Evolutionary conservation across 2,888 invertebrate species (phyloP).

Genomic region (Erpobdella octoculata): DNA sequence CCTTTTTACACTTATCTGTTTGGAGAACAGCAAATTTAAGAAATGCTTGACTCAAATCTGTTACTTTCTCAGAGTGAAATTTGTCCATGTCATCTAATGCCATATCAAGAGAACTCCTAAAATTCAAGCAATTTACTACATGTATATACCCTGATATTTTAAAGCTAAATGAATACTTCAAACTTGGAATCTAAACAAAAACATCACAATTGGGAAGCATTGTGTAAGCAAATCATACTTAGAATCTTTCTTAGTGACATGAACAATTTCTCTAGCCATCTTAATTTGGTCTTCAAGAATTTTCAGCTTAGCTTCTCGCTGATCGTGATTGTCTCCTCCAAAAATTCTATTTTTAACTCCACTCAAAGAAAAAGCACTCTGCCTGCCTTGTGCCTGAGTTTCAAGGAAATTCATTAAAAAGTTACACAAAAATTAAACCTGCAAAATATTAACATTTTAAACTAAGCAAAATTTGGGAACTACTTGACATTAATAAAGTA

Average conservation of each 20-base stretch:
- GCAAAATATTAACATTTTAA: not conserved
- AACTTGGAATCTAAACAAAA: not conserved
- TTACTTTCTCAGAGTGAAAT: conserved; percentile 49
- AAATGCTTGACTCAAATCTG: conserved; percentile 50
- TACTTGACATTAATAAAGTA: no score
- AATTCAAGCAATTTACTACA: no score
- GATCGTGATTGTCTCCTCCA: conserved; percentile 50
- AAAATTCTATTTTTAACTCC: conserved; percentile 50
- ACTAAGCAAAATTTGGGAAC: no score
- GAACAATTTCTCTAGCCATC: conserved; percentile 44
- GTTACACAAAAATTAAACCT: not conserved
- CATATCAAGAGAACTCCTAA: conserved; percentile 45
- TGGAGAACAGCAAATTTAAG: conserved; percentile 51
- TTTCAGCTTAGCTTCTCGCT: conserved; percentile 48
- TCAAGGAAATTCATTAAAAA: not conserved
- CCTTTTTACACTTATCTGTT: conserved; percentile 40
- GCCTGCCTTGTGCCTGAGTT: conserved; percentile 45
- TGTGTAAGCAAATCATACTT: conserved; percentile 41
- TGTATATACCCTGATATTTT: no score
- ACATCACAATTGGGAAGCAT: conserved; percentile 41
- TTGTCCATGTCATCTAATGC: conserved; percentile 48
- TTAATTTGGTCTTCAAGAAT: conserved; percentile 49
- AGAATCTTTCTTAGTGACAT: conserved; percentile 43
- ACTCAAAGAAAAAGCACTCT: conserved; percentile 45
- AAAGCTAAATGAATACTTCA: not conserved